These are phyloP conservation scores for Macrotrachela quadricornifera DNA, from an alignment of 1,140 invertebrate species.

Conservation along the genomic window DNA sequence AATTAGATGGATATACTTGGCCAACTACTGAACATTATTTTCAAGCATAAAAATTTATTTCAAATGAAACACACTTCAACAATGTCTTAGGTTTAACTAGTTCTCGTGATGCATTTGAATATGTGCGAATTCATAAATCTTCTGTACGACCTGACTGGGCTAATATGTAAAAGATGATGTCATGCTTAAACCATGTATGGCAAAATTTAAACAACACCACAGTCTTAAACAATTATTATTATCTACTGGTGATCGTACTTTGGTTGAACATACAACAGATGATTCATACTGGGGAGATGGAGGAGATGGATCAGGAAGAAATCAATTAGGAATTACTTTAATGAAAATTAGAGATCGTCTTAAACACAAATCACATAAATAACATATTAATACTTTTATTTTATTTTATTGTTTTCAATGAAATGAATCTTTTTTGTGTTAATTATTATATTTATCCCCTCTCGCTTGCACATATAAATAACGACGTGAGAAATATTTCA, in stretches of 20 bases:
- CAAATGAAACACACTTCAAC: not conserved
- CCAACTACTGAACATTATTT: constrained; percentile 5
- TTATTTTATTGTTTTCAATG: no score
- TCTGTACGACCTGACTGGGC: constrained; percentile 4
- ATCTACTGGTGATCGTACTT: not conserved
- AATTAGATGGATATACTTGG: not conserved
- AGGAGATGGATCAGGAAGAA: not conserved
- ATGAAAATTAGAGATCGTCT: not conserved
- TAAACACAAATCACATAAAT: no score
- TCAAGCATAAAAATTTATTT: constrained; percentile 6
- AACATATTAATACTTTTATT: no score
- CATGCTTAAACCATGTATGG: not conserved
- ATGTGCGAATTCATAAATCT: not conserved
- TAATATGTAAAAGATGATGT: constrained; percentile 6
- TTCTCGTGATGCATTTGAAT: not conserved
- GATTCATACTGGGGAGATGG: constrained; percentile 6
- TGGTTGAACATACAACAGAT: not conserved
- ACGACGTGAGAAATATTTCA: no score
- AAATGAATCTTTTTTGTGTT: no score
- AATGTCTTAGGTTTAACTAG: not conserved
- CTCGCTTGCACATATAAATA: no score
- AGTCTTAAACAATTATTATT: not conserved
- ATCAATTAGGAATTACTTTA: not conserved
- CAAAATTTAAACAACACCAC: constrained; percentile 1
- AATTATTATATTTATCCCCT: no score